Base-by-base conservation (phyloP, 2,888 invertebrate genomes). In the Pyrrhia umbra region DNA sequence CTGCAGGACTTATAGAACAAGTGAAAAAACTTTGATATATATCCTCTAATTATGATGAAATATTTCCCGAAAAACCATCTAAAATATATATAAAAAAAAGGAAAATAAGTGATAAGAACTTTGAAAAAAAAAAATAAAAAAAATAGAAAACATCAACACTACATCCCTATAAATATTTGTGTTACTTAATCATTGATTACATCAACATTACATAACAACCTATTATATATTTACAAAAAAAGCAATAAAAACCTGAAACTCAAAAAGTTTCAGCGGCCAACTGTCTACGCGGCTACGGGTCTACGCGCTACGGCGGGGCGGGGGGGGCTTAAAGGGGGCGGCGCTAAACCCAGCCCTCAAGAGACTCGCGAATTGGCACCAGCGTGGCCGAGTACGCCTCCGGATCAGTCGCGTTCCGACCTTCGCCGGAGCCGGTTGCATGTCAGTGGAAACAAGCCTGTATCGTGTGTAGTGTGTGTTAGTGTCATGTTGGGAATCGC, bases 401-500 rank as follows among this genome's bases (percentile, higher is more conserved):
- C 79, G 66, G 84, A 81, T 79, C 85, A 89, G 92, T 92, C 83
- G 84, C 86, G 85, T 83, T 77, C 82, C 77, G 85, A 79, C 85
- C 85, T 84, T 80, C 85, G 84, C 6, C 47, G 68, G 66, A 69
- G 75, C 69, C 80, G 79, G 79, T 81, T 85, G 86, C 83, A 79
- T 70, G 77, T 75, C 67, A 77, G 82, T 78, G 63, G 13, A 51
- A 68, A 68, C 58, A 60, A 85, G 83, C 84, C 77, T 78, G 85
- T 78, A 71, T 80, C 80, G 80, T 76, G 80, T 80, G 80, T 73
- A 76, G 81, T 80, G 81, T 52, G 72, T 69, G 80, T 88, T 88
- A 87, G 92, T 93, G 92, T 84, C 88, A 93, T 93, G 93, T 87
- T 90, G 88, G 85, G 87, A 85, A 85, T 70, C 74, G 72, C 79